A percentile compares a stretch with the other conserved stretches of the same genome.
Conservation (phyloP, 2,113 vertebrate species). For the Calonectris borealis region DNA sequence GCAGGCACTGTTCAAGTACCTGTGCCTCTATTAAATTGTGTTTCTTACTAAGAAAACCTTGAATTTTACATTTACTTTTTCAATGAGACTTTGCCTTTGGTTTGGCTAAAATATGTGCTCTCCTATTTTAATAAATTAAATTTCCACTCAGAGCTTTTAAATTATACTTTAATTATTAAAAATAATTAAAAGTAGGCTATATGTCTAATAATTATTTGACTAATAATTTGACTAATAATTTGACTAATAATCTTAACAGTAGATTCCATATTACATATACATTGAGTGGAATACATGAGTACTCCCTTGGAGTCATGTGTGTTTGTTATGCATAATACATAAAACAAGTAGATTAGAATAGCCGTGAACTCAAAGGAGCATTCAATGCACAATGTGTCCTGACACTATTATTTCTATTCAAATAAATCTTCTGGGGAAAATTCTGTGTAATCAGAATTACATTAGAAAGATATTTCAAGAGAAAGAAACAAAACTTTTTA, state of each 20-base stretch:
- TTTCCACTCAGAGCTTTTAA: neutral
- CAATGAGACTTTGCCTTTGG: neutral
- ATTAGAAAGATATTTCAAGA: neutral
- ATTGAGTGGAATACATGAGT: neutral
- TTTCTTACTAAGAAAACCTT: neutral
- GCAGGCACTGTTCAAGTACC: neutral
- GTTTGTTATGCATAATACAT: neutral
- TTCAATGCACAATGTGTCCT: neutral
- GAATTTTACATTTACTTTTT: neutral
- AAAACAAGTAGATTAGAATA: neutral
- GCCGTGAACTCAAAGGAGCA: neutral
- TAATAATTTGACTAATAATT: too few relatives aligned
- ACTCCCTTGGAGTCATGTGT: neutral
- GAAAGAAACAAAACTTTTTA: neutral
- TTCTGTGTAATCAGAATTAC: neutral
- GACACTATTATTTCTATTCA: neutral
- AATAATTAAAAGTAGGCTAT: neutral
- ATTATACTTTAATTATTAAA: neutral
- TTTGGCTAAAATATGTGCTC: neutral
- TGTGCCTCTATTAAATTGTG: neutral
- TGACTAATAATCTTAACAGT: neutral
- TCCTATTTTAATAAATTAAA: neutral
- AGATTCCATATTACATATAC: neutral
- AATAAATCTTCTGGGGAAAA: neutral
- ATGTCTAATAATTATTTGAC: neutral